Evolutionary conservation across 2,888 invertebrate genomes (phyloP).

Genomic region (Drosophila nigritarsus): DNA sequence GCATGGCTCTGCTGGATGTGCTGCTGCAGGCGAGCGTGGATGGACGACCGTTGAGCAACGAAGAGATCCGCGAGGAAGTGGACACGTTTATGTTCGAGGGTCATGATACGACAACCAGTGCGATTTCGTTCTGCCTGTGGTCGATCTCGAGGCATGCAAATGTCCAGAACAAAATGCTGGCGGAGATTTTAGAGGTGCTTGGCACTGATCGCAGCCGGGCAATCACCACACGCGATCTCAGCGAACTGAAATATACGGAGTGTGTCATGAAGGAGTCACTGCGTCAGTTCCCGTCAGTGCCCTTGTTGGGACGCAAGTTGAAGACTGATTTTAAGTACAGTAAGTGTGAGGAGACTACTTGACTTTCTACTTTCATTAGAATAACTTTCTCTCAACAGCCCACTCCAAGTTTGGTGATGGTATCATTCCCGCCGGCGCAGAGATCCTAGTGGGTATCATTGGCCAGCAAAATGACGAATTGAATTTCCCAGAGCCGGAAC

Average conservation of each 20-base stretch:
- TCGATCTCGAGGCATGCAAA: conserved; percentile 74
- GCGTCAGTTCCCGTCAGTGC: conserved; percentile 88
- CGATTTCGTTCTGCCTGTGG: conserved; percentile 74
- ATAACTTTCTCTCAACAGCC: conserved; percentile 34
- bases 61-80: conserved; percentile 89
- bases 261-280: conserved; percentile 89
- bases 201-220: conserved; percentile 63
- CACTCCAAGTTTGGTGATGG: conserved; percentile 60
- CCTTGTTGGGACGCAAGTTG: conserved; percentile 86
- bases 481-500: conserved; percentile 58
- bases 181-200: conserved; percentile 72
- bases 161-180: conserved; percentile 74
- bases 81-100: conserved; percentile 90
- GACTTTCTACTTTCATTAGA: neutral
- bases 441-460: conserved; percentile 64
- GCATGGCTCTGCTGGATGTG: conserved; percentile 88
- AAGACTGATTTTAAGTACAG: conserved; percentile 86
- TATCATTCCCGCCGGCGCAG: conserved; percentile 72
- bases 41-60: conserved; percentile 86
- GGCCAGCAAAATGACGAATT: conserved; percentile 45
- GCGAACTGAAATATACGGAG: conserved; percentile 85
- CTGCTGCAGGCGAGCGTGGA: conserved; percentile 87
- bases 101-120: conserved; percentile 83
- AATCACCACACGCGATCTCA: conserved; percentile 59
- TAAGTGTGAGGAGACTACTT: conserved; percentile 75